phyloP scores from a whole-genome alignment of 1,140 invertebrate genomes.

The Chelonus insularis region DNA sequence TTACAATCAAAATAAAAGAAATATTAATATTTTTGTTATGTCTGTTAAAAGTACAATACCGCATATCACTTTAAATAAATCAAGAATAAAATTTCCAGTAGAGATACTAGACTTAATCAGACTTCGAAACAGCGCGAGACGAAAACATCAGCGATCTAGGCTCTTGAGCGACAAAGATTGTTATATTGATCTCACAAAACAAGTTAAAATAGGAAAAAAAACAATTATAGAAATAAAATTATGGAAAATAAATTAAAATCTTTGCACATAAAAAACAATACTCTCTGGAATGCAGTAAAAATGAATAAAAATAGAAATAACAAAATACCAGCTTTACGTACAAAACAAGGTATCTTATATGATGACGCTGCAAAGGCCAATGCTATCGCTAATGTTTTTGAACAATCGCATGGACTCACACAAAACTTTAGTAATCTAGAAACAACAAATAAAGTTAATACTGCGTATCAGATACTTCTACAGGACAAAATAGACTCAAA shows the following conservation, averaged over 20 bases:
- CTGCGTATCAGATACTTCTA: not conserved
- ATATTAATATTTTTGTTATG: no score
- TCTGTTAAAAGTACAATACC: no score
- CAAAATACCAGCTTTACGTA: constrained; percentile 4
- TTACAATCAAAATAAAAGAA: no score
- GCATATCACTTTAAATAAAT: no score
- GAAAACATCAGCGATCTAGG: not conserved
- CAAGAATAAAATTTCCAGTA: not conserved
- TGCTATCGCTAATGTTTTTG: constrained; percentile 17
- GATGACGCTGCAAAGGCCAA: constrained; percentile 11
- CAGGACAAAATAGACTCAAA: not conserved
- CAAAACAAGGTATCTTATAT: not conserved
- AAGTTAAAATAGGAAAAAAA: constrained; percentile 24
- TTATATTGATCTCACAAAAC: constrained; percentile 6
- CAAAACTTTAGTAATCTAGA: not conserved
- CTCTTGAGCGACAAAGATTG: not conserved
- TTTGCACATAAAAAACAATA: no score
- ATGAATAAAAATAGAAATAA: not conserved
- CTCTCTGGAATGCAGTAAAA: no score
- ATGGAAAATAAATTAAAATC: no score
- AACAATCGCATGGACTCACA: constrained; percentile 20
- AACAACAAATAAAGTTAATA: not conserved
- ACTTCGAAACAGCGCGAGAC: not conserved
- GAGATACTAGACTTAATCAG: not conserved
- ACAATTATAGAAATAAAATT: constrained; percentile 19